Percentiles rank a stretch among this genome's conserved stretches.
phyloP scores from a whole-genome alignment of 2,888 invertebrate genomes.

The Pseudoips prasinana region DNA sequence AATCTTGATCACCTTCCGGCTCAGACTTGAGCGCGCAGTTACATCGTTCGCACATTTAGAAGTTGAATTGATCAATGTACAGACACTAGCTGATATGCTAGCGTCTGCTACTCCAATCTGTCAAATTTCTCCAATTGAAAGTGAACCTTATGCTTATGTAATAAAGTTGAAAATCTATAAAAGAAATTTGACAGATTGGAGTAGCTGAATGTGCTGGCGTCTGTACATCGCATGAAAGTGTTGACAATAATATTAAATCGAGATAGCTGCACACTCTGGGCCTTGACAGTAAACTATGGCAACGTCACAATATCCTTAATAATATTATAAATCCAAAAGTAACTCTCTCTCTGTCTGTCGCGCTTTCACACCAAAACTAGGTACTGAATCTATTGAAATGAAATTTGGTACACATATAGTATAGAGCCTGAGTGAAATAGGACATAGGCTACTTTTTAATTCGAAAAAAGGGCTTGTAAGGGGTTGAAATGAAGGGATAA shows the following conservation, averaged over 20 bases:
- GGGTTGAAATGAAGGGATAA: too few relatives aligned
- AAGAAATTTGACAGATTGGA: too few relatives aligned
- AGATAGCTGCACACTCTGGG: not conserved
- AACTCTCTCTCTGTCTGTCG: not conserved
- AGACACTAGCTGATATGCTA: not conserved
- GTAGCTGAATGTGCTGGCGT: too few relatives aligned
- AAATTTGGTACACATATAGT: not conserved
- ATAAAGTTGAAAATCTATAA: too few relatives aligned
- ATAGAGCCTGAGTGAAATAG: not conserved
- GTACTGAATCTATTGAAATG: not conserved
- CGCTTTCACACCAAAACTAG: not conserved
- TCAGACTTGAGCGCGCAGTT: too few relatives aligned
- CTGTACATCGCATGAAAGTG: too few relatives aligned
- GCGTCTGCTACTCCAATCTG: too few relatives aligned
- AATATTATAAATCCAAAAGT: not conserved
- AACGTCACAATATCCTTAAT: not conserved
- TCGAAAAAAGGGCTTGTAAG: not conserved
- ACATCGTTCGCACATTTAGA: too few relatives aligned
- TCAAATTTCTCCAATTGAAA: too few relatives aligned
- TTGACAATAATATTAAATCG: not conserved
- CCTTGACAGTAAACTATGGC: not conserved
- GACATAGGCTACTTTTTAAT: not conserved
- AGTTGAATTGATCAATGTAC: too few relatives aligned
- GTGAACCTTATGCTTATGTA: too few relatives aligned
- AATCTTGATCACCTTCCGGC: too few relatives aligned